Evolutionary conservation across 2,113 vertebrate genomes (phyloP).

Genomic region (Atlantisia rogersi): DNA sequence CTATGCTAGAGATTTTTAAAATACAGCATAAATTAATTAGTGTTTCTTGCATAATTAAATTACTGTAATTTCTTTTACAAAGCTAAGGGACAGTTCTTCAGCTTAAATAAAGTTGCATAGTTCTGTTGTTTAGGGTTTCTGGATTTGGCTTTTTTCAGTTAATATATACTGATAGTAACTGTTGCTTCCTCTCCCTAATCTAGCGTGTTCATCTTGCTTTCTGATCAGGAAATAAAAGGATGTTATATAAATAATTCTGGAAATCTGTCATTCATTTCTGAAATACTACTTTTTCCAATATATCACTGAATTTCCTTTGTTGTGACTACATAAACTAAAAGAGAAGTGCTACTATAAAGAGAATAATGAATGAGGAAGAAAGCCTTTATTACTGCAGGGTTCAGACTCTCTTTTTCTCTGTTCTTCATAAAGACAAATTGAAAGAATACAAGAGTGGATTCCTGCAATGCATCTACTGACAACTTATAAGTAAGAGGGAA

Average conservation of each 20-base stretch:
- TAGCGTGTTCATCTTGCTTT: background rate
- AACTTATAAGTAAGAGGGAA: background rate
- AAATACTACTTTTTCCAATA: background rate
- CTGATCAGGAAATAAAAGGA: background rate
- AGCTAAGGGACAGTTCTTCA: background rate
- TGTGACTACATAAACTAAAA: background rate
- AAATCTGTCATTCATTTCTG: background rate
- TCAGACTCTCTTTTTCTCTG: background rate
- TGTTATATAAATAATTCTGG: background rate
- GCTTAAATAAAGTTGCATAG: background rate
- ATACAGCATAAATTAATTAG: background rate
- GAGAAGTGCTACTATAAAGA: background rate
- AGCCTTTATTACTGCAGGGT: background rate
- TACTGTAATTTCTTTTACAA: background rate
- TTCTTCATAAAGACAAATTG: background rate
- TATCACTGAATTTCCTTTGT: background rate
- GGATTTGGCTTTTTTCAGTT: too few species aligned
- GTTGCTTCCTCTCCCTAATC: background rate
- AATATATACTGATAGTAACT: background rate
- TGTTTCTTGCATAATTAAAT: background rate
- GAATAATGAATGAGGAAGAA: background rate
- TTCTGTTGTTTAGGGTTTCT: background rate
- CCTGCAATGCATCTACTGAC: background rate
- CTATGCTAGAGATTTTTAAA: background rate
- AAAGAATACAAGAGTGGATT: background rate